Evolutionary conservation across 2,888 invertebrate species (phyloP), one percentile per base, ranked within the genome.

Genomic region (Druceiella hillmani): DNA sequence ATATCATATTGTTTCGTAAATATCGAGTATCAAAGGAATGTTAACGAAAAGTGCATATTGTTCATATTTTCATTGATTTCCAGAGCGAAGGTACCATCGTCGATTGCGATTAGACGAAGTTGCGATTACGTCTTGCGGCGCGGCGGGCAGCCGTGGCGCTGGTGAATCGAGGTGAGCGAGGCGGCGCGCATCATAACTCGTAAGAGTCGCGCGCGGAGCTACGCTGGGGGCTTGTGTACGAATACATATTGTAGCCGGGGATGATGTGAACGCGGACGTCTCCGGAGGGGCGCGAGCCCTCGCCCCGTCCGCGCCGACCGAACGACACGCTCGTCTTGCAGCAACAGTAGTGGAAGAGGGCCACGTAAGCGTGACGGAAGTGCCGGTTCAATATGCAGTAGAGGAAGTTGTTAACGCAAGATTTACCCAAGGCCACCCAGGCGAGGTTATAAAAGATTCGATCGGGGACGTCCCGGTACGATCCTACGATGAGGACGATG

Each of bases 251-350:
- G 55, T 79, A 78, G 10, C 78, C 76, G 3, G 79, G 82, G 54
- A 87, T 81, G 34, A 87, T 83, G 56, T 87, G 87, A 4, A 86
- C 85, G 16, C 79, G 60, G n/a, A 84, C 77, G 46, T 83, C 79
- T 3, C 76, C 72, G 1, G 76, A 65, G 9, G 76, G 66, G 38
- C 61, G 37, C 5, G 58, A 62, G 31, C 51, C 52, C 24, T 72
- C 69, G 35, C 69, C 60, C 20, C 83, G 60, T 36, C 78, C 74
- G 26, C 83, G 70, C 40, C 78, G 62, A 4, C 78, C 75, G 49
- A 80, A 80, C 2, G 82, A 76, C 14, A 80, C 79, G 3, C 82
- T 79, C 5, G 79, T 84, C 58, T 87, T 87, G 62, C 86, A 87
- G 56, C 81, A 87, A 54, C 86, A 87, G 53, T 87, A 88, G 53